phyloP scores from a whole-genome alignment of 2,797 vertebrate species.

The Protosalanx chinensis region DNA sequence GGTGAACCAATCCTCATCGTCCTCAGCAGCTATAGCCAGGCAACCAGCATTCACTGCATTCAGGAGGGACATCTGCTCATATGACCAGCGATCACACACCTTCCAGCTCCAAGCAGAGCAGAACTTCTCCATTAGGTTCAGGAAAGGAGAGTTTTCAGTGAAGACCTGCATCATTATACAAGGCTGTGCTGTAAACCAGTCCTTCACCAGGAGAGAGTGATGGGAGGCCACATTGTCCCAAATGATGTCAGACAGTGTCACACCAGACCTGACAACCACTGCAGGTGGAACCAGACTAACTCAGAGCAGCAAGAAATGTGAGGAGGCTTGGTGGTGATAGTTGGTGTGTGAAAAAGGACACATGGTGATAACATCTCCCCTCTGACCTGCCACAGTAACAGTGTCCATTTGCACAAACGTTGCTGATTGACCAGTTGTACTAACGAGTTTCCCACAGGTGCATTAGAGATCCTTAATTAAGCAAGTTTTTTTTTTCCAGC shows the following conservation, averaged over 20 bases:
- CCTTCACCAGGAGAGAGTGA: constrained; percentile 5
- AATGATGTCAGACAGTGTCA: background rate
- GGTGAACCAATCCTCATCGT: constrained; percentile 5
- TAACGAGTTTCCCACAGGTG: too few relatives aligned
- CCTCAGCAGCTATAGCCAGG: constrained; percentile 2
- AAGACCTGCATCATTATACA: background rate
- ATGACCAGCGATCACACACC: background rate
- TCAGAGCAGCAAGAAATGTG: constrained; percentile 9
- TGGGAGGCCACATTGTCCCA: constrained; percentile 20
- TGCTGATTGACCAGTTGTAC: too few relatives aligned
- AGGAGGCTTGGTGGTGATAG: constrained; percentile 6
- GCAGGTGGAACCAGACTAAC: constrained; percentile 3
- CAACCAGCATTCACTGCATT: constrained; percentile 7
- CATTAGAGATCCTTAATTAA: too few relatives aligned
- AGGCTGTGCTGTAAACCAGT: constrained; percentile 15
- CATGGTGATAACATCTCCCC: too few relatives aligned
- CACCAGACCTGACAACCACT: background rate
- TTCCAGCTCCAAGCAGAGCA: background rate
- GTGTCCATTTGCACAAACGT: too few relatives aligned
- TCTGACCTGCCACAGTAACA: too few relatives aligned
- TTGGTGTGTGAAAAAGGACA: too few relatives aligned
- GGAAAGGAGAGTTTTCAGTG: constrained; percentile 4
- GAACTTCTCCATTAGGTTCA: constrained; percentile 9
- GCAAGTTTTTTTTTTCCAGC: too few relatives aligned
- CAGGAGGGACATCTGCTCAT: constrained; percentile 7